phyloP scores from a whole-genome alignment of 2,113 vertebrate genomes.

The Jacana jacana region DNA sequence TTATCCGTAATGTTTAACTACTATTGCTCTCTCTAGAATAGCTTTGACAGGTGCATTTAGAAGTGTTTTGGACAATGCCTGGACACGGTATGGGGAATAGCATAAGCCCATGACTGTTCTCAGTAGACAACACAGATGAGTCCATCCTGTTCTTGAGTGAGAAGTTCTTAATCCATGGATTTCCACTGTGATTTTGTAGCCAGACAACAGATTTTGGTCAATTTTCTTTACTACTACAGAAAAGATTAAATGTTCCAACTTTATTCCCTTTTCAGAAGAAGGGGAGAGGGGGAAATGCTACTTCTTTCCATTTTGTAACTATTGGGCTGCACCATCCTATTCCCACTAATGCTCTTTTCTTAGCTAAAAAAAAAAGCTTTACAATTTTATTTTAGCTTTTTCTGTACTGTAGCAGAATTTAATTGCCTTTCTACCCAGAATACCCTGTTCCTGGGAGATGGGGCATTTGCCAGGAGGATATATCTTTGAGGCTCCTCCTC shows the following conservation, averaged over 20 bases:
- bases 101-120: neutral
- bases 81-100: neutral
- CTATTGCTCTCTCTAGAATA: neutral
- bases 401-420: neutral
- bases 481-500: neutral
- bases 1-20: neutral
- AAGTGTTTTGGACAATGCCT: neutral
- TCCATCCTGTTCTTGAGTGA: neutral
- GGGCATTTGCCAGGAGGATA: neutral
- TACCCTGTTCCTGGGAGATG: neutral
- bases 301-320: neutral
- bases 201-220: neutral
- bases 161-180: neutral
- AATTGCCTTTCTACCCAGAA: neutral
- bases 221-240: neutral
- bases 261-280: neutral
- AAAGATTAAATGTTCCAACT: neutral
- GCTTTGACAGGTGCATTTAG: neutral
- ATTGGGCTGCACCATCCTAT: neutral
- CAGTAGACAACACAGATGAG: neutral
- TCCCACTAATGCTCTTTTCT: neutral
- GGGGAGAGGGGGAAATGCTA: neutral
- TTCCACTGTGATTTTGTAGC: accelerated
- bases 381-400: neutral
- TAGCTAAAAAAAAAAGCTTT: neutral